Percentiles rank a stretch among this genome's conserved stretches.
phyloP scores from a whole-genome alignment of 2,113 vertebrate genomes.

The Rattus norvegicus region DNA sequence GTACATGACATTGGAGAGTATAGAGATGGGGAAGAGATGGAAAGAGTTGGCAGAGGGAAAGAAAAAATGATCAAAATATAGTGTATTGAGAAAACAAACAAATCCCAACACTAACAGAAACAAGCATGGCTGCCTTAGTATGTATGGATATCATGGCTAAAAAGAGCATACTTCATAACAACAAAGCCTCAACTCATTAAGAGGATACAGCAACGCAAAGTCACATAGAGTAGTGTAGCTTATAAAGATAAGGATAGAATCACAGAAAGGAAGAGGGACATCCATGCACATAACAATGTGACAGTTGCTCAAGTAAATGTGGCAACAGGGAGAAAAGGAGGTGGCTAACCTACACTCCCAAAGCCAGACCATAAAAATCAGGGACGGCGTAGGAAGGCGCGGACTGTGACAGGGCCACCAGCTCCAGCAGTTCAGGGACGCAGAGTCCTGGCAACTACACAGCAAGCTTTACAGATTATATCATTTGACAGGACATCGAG shows the following conservation, averaged over 20 bases:
- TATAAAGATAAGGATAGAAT: not conserved
- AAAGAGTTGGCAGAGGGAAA: not conserved
- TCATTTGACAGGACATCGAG: not conserved
- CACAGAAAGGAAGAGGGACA: not conserved
- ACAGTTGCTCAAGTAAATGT: not conserved
- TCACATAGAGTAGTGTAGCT: not conserved
- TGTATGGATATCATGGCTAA: not conserved
- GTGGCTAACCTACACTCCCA: too few relatives aligned
- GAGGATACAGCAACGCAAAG: not conserved
- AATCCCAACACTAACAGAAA: not conserved
- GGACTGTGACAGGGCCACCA: not conserved
- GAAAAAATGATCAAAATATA: not conserved
- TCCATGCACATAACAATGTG: too few relatives aligned
- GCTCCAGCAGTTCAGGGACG: not conserved
- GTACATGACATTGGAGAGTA: not conserved
- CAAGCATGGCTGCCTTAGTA: not conserved
- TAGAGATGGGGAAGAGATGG: not conserved
- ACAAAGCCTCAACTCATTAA: not conserved
- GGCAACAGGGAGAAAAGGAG: not conserved
- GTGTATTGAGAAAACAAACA: not conserved
- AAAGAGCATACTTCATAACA: not conserved
- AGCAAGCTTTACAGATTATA: not conserved
- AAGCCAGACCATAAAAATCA: not conserved
- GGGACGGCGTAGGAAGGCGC: not conserved
- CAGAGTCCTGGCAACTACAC: not conserved